These are phyloP conservation scores for Rhagonycha fulva DNA, from an alignment of 2,888 invertebrate genomes.

Conservation along the genomic window DNA sequence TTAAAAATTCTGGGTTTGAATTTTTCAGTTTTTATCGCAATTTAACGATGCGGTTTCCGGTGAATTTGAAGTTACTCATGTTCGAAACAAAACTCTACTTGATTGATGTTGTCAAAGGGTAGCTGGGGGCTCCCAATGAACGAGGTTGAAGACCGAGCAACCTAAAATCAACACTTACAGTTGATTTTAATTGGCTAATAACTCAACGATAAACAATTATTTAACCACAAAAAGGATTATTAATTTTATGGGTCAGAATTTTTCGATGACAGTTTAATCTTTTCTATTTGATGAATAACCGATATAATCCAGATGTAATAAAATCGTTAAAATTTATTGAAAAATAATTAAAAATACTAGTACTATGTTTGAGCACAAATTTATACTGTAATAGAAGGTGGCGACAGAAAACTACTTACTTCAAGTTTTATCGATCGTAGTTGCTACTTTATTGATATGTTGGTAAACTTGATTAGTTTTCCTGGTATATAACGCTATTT, in stretches of 20 bases:
- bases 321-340: background rate
- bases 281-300: background rate
- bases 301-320: background rate
- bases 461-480: background rate
- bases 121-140: no score
- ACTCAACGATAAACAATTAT: background rate
- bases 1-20: no score
- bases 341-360: background rate
- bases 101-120: no score
- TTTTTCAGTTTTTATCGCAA: no score
- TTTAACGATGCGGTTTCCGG: no score
- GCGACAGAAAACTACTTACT: background rate
- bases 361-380: background rate
- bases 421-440: background rate
- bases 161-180: no score
- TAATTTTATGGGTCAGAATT: background rate
- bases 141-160: no score
- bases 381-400: background rate
- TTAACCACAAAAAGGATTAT: background rate
- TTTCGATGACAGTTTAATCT: background rate
- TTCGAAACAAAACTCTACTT: no score
- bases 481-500: background rate
- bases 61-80: no score
- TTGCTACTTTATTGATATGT: slow-evolving; percentile 1
- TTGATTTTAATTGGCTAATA: background rate